Evolutionary conservation across 2,113 vertebrate species (phyloP).

Genomic region (Brachypteracias leptosomus): DNA sequence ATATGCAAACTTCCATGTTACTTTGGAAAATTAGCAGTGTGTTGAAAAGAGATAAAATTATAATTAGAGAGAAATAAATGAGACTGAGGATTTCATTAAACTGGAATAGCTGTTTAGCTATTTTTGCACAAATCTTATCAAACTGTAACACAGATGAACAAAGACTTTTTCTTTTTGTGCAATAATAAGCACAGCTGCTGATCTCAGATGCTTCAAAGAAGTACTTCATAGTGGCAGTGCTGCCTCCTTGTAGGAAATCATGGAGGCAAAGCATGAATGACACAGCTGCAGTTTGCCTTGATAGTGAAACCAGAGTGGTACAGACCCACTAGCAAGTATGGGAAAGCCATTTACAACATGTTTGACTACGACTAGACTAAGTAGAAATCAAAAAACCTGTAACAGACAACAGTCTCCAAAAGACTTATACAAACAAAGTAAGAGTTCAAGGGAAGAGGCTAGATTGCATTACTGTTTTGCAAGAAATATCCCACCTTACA

Average conservation of each 20-base stretch:
- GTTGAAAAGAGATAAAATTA: not conserved
- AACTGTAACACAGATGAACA: not conserved
- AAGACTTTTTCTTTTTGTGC: not conserved
- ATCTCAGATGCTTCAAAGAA: not conserved
- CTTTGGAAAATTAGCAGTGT: not conserved
- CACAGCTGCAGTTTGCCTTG: not conserved
- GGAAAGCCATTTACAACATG: not conserved
- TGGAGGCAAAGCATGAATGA: not conserved
- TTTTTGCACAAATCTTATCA: not conserved
- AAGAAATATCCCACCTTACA: not conserved
- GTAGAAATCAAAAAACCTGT: not conserved
- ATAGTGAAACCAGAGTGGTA: not conserved
- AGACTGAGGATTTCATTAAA: not conserved
- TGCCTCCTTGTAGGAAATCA: not conserved
- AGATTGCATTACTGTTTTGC: not conserved
- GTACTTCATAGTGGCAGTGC: accelerated
- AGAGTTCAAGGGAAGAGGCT: not conserved
- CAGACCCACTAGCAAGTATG: not conserved
- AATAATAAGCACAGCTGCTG: not conserved
- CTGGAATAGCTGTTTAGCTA: not conserved
- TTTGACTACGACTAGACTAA: not conserved
- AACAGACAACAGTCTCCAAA: not conserved
- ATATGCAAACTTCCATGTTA: not conserved
- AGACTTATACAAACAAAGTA: not conserved
- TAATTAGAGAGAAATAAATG: not conserved